Conservation (phyloP, 2,797 vertebrate genomes). For the Neomorphus geoffroyi region DNA sequence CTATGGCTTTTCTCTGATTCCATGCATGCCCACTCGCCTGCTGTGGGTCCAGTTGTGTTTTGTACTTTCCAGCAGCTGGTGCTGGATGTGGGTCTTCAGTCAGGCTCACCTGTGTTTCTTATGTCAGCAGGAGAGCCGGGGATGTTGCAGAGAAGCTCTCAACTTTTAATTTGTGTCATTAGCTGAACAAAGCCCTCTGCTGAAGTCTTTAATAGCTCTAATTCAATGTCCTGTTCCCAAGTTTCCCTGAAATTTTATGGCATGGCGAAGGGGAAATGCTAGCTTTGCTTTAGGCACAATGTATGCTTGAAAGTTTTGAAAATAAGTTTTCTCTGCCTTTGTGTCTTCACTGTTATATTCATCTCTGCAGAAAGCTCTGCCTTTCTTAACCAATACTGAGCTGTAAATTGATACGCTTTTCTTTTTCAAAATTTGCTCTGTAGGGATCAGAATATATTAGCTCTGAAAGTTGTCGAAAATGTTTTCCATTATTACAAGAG, state of each 20-base stretch:
- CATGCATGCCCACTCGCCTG: neutral
- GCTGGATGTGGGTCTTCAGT: neutral
- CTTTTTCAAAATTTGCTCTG: constrained; percentile 47
- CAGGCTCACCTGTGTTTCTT: neutral
- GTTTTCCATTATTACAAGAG: constrained; percentile 45
- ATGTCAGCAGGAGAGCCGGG: too few species aligned
- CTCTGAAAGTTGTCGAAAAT: constrained; percentile 23
- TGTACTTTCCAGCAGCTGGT: neutral
- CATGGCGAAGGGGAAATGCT: neutral
- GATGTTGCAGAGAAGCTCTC: neutral
- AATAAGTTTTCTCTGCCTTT: constrained; percentile 42
- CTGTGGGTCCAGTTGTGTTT: fast-evolving
- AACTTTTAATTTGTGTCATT: neutral
- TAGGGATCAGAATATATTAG: constrained; percentile 54
- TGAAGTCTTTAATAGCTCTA: neutral
- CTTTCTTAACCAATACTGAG: constrained; percentile 6
- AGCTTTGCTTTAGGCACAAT: neutral
- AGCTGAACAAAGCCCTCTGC: neutral
- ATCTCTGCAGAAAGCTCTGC: constrained; percentile 16
- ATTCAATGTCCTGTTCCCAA: neutral
- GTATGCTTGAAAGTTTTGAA: constrained; percentile 6
- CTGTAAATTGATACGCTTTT: constrained; percentile 27
- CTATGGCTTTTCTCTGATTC: neutral
- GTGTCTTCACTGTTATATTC: neutral
- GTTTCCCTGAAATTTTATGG: neutral